Conservation (phyloP, 2,113 vertebrate genomes). For the Oreochromis tanganicae region DNA sequence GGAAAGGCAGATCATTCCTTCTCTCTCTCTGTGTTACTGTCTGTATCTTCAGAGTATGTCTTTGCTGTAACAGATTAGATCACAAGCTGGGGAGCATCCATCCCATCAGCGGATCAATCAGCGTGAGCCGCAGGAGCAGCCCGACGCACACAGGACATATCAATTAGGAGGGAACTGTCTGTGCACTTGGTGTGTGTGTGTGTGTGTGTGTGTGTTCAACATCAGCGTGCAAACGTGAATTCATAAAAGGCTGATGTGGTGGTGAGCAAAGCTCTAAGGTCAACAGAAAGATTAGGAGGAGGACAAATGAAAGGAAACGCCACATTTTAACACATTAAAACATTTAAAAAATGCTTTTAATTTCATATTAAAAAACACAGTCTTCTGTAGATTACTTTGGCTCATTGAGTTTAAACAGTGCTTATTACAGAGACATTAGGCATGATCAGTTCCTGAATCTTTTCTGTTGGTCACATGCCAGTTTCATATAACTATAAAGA, state of each 20-base stretch:
- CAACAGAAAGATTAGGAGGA: neutral
- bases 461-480: neutral
- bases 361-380: neutral
- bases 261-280: neutral
- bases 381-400: neutral
- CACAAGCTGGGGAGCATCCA: constrained; percentile 37
- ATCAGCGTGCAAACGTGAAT: neutral
- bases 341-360: neutral
- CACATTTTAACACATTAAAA: neutral
- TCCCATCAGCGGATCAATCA: constrained; percentile 53
- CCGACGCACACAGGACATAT: constrained; percentile 18
- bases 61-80: constrained; percentile 41
- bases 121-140: neutral
- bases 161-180: constrained; percentile 16
- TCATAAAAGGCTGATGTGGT: neutral
- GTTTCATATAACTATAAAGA: neutral
- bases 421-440: neutral
- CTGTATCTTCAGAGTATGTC: constrained; percentile 11
- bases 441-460: neutral
- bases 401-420: neutral
- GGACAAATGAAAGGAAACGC: neutral
- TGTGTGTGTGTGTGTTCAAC: neutral
- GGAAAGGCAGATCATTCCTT: neutral
- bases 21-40: neutral
- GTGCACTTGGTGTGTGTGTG: neutral